phyloP scores from a whole-genome alignment of 2,797 vertebrate genomes.

The Coendou prehensilis region DNA sequence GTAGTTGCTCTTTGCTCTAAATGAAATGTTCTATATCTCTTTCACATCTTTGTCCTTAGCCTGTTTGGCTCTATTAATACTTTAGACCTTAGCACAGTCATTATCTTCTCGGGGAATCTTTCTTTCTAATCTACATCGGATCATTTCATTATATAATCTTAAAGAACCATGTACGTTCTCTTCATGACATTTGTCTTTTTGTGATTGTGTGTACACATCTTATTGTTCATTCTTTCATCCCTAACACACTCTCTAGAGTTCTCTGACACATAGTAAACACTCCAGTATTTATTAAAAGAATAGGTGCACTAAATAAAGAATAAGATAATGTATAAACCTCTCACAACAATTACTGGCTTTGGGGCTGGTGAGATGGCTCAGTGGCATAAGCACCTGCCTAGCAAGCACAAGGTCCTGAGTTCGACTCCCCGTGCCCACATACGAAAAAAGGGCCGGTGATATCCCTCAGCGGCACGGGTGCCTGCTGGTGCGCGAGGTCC shows the following conservation, averaged over 20 bases:
- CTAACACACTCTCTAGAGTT: not conserved
- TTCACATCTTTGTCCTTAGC: not conserved
- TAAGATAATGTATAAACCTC: not conserved
- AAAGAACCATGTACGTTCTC: not conserved
- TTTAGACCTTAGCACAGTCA: not conserved
- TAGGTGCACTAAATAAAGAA: not conserved
- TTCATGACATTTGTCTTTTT: not conserved
- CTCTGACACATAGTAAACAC: not conserved
- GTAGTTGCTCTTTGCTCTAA: not conserved
- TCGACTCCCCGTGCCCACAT: too few species aligned
- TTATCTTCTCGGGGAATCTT: not conserved
- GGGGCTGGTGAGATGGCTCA: too few species aligned
- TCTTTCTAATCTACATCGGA: not conserved
- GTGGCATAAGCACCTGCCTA: too few species aligned
- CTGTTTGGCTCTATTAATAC: not conserved
- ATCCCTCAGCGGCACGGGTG: too few species aligned
- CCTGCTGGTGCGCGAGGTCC: too few species aligned
- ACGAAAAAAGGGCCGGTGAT: too few species aligned
- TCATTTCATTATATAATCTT: not conserved
- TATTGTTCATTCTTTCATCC: slow-evolving; percentile 22
- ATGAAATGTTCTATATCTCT: not conserved
- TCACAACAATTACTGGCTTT: not conserved
- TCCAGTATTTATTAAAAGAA: slow-evolving; percentile 52
- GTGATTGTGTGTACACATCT: not conserved
- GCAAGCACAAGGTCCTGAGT: too few species aligned